A percentile compares a stretch with the other conserved stretches of the same genome.
phyloP scores from a whole-genome alignment of 1,140 invertebrate genomes.

The Apis dorsata region DNA sequence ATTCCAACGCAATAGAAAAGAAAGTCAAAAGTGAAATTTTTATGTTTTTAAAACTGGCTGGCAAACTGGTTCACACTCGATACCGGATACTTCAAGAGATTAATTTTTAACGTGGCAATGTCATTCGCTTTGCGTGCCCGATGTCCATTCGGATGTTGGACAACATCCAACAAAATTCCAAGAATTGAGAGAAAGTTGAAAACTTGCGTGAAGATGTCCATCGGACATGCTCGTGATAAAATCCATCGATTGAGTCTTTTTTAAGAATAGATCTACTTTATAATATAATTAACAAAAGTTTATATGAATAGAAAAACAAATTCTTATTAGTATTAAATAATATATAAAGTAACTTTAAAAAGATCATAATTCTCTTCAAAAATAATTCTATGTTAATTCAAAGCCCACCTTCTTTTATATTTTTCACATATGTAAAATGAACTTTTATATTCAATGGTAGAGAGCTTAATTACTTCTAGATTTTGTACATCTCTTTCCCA shows the following conservation, averaged over 20 bases:
- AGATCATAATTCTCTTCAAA: not conserved
- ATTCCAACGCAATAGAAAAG: too few species aligned
- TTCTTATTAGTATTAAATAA: too few species aligned
- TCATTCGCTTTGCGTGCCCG: not conserved
- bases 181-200: not conserved
- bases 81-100: not conserved
- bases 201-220: not conserved
- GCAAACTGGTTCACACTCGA: not conserved
- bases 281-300: too few species aligned
- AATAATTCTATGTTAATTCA: not conserved
- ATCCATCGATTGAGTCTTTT: not conserved
- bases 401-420: not conserved
- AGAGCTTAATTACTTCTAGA: constrained; percentile 35
- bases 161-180: not conserved
- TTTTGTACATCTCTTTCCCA: constrained; percentile 10
- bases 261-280: too few species aligned
- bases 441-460: not conserved
- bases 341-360: not conserved
- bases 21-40: not conserved
- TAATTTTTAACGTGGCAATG: not conserved
- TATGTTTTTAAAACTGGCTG: not conserved
- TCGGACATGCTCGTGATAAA: not conserved
- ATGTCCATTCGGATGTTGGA: not conserved
- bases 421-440: not conserved
- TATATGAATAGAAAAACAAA: too few species aligned